Base-by-base conservation (phyloP, 1,140 invertebrate species). In the Limonius californicus region DNA sequence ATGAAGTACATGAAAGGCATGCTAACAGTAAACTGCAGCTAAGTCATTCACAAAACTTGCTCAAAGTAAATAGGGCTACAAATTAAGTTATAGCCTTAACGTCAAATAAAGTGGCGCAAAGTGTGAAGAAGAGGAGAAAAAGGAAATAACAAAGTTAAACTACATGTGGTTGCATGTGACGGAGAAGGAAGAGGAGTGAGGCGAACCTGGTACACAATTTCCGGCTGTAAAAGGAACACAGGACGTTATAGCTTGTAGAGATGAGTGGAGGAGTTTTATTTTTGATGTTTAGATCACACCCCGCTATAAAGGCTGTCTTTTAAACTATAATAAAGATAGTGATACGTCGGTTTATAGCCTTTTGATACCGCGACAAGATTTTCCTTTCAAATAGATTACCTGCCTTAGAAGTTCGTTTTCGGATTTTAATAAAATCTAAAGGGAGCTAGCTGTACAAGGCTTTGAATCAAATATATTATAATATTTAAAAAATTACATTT, bases 51-150 rank as follows among this genome's bases (percentile, higher is more conserved):
- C 35, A 39, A 6, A 14, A 32, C 27, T 32, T 39, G 35, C n/a
- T 39, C 2, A 39, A 39, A 12, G n/a, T 39, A 39, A 39, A 39
- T 14, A 39, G 11, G 11, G 35, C n/a, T n/a, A 2, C 35, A 39
- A 39, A 39, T 39, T 39, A 39, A 39, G 35, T 39, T 39, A 39
- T 39, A 39, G 35, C 35, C n/a, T 39, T 39, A 39, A 39, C n/a
- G 35, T 12, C 35, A 39, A n/a, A 39, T 39, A 39, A 39, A 39
- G n/a, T 39, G 35, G 8, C n/a, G 35, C 8, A 9, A 14, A 39
- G n/a, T 14, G 35, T 14, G 35, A 39, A 39, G n/a, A 39, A 39
- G 35, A 39, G n/a, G 8, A 39, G 35, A 39, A 39, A 39, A 39
- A 39, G 35, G 35, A 39, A 39, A 39, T 39, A 39, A 39, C 35